phyloP scores from a whole-genome alignment of 2,113 vertebrate species.

The Urocolius indicus region DNA sequence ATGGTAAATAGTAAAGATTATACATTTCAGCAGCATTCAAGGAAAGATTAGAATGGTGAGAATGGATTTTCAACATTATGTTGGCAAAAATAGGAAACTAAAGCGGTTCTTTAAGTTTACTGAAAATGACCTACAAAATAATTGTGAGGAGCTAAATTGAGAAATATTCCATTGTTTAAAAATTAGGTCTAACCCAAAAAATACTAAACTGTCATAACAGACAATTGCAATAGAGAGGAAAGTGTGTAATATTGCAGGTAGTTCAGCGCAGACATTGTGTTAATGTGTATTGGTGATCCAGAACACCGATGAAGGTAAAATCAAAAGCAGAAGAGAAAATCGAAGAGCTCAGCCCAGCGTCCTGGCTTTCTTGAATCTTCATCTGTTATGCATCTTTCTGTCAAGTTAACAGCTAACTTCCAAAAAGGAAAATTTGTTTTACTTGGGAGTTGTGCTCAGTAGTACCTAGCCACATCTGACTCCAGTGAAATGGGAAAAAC shows the following conservation, averaged over 20 bases:
- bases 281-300: background rate
- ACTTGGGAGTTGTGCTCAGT: background rate
- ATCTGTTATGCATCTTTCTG: background rate
- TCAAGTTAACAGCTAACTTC: background rate
- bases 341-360: background rate
- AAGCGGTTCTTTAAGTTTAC: background rate
- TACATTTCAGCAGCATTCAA: background rate
- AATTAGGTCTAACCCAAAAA: background rate
- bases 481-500: background rate
- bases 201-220: background rate
- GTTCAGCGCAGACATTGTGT: background rate
- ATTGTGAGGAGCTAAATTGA: background rate
- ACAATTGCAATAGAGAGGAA: background rate
- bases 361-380: background rate
- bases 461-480: background rate
- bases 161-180: background rate
- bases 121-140: background rate
- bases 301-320: background rate
- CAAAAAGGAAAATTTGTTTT: background rate
- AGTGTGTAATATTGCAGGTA: background rate
- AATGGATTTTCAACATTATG: background rate
- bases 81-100: background rate
- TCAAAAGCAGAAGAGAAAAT: background rate
- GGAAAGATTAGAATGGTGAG: background rate
- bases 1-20: background rate